phyloP scores from a whole-genome alignment of 2,888 invertebrate genomes.

The Trichopoda pennipes region DNA sequence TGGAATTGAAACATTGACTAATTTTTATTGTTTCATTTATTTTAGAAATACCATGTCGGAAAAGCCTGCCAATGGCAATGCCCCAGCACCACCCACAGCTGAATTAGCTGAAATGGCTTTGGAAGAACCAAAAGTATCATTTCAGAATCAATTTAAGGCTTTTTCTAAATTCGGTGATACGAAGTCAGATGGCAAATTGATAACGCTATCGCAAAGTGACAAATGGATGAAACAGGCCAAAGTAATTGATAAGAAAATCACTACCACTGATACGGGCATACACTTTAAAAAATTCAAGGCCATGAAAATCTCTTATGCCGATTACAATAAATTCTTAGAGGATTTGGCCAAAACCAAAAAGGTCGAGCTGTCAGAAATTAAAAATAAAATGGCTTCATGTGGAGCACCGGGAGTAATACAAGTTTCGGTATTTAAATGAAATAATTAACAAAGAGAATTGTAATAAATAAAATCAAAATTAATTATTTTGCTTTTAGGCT shows the following conservation, averaged over 20 bases:
- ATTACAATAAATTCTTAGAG: conserved; percentile 92
- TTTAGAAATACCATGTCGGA: conserved; percentile 74
- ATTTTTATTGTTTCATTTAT: conserved; percentile 31
- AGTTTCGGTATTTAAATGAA: conserved; percentile 74
- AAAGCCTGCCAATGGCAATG: conserved; percentile 72
- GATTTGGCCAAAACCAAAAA: conserved; percentile 93
- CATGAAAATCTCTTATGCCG: conserved; percentile 87
- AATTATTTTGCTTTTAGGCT: conserved; percentile 72
- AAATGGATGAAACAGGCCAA: conserved; percentile 97
- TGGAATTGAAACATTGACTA: not conserved
- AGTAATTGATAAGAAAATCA: conserved; percentile 91
- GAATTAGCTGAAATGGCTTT: conserved; percentile 79
- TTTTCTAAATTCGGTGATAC: conserved; percentile 94
- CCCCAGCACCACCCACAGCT: conserved; percentile 74
- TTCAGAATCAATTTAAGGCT: conserved; percentile 87
- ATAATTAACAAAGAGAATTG: not conserved
- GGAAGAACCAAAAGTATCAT: conserved; percentile 79
- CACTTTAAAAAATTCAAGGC: conserved; percentile 94
- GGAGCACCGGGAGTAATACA: conserved; percentile 87
- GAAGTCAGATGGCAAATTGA: conserved; percentile 91
- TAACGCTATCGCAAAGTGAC: conserved; percentile 94
- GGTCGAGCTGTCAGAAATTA: conserved; percentile 88
- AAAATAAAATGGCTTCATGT: conserved; percentile 89
- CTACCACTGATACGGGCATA: conserved; percentile 94
- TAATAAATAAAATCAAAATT: not conserved